Evolutionary conservation across 1,140 invertebrate species (phyloP).

Genomic region (Thaumatotibia leucotreta): DNA sequence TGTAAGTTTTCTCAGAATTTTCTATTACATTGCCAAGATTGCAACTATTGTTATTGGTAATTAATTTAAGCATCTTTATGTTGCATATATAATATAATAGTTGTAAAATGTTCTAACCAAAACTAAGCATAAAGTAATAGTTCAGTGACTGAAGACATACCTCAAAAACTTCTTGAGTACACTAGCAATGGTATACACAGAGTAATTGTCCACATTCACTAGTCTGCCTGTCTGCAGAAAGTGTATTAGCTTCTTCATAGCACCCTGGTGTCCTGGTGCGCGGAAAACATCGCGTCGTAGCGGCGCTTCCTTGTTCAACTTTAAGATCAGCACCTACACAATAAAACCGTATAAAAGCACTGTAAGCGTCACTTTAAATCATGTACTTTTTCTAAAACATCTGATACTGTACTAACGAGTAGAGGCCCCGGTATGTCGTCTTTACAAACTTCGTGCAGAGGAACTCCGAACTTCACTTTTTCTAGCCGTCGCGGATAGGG

Average conservation of each 20-base stretch:
- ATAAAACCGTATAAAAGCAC: constrained; percentile 19
- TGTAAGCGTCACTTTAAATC: constrained; percentile 1
- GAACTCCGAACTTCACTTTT: constrained; percentile 95
- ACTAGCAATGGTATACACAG: constrained; percentile 98
- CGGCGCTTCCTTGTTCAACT: constrained; percentile 96
- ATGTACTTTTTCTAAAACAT: neutral
- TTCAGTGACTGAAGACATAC: constrained; percentile 31
- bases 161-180: constrained; percentile 98
- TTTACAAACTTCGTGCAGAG: constrained; percentile 93
- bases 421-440: constrained; percentile 94
- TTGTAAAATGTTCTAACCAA: neutral
- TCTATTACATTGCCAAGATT: too few relatives aligned
- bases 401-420: constrained; percentile 79
- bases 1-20: too few relatives aligned
- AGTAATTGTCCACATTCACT: constrained; percentile 98
- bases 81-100: too few relatives aligned
- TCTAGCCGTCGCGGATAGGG: constrained; percentile 90
- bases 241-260: constrained; percentile 97
- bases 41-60: too few relatives aligned
- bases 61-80: too few relatives aligned
- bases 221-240: constrained; percentile 95
- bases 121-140: neutral
- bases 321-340: constrained; percentile 90
- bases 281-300: constrained; percentile 95
- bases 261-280: constrained; percentile 94